Conservation (phyloP, 2,888 invertebrate genomes). For the Asteroscopus sphinx region DNA sequence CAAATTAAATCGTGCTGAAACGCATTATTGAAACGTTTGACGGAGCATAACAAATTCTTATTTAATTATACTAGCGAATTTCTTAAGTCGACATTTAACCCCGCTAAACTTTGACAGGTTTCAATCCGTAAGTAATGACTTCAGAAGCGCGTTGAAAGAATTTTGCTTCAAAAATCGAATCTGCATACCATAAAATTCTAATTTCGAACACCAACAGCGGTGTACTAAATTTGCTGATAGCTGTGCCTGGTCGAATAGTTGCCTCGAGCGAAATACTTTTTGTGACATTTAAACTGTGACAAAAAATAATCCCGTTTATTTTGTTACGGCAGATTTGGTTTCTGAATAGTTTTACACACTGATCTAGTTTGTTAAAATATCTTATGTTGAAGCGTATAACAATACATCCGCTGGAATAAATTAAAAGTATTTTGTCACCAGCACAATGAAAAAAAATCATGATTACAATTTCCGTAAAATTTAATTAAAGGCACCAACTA, state of each 20-base stretch:
- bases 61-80: conserved; percentile 49
- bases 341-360: neutral
- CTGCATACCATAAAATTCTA: conserved; percentile 47
- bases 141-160: conserved; percentile 41
- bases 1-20: conserved; percentile 17
- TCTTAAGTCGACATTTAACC: conserved; percentile 44
- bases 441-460: too few species aligned
- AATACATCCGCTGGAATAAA: neutral
- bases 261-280: conserved; percentile 42
- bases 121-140: conserved; percentile 51
- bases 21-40: conserved; percentile 33
- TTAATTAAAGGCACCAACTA: neutral
- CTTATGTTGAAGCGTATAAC: neutral
- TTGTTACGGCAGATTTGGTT: conserved; percentile 11
- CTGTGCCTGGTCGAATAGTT: conserved; percentile 26
- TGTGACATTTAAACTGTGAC: conserved; percentile 14
- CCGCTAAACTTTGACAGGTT: conserved; percentile 48
- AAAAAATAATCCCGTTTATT: conserved; percentile 29
- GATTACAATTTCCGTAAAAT: neutral
- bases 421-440: too few species aligned
- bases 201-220: conserved; percentile 37
- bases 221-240: conserved; percentile 46
- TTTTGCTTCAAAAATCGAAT: conserved; percentile 46
- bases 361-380: neutral
- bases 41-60: conserved; percentile 27